Evolutionary conservation across 2,888 invertebrate species (phyloP).

Genomic region (Athalia cordata): DNA sequence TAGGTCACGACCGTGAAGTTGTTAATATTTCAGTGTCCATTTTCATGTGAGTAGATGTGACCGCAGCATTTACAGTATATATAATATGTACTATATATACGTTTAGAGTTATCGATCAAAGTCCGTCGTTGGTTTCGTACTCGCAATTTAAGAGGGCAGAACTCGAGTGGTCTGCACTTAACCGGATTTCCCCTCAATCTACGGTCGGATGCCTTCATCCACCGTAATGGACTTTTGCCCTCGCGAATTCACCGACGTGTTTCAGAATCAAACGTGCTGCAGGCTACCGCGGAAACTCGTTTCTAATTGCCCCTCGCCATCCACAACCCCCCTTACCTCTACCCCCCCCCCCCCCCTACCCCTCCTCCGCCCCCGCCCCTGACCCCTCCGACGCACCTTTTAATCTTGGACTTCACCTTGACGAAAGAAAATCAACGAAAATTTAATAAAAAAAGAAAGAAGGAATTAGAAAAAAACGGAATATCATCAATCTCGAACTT

Average conservation of each 20-base stretch:
- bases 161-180: conserved; percentile 42
- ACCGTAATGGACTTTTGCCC: conserved; percentile 38
- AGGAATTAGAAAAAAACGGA: too few species aligned
- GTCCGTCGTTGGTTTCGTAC: conserved; percentile 31
- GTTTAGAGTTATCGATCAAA: conserved; percentile 38
- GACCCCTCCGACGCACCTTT: too few species aligned
- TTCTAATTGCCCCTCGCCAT: neutral
- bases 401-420: too few species aligned
- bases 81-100: neutral
- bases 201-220: conserved; percentile 37
- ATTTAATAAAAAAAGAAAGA: neutral
- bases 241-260: conserved; percentile 17
- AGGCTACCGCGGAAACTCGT: neutral
- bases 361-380: too few species aligned
- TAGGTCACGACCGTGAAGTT: too few species aligned
- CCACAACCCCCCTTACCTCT: neutral
- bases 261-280: conserved; percentile 28
- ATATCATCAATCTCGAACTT: too few species aligned
- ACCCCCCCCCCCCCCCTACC: too few species aligned
- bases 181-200: conserved; percentile 42
- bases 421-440: neutral
- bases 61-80: too few species aligned
- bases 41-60: too few species aligned
- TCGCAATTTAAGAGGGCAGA: conserved; percentile 41
- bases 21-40: too few species aligned